phyloP scores from a whole-genome alignment of 2,888 invertebrate genomes.

The Drosophila dives region DNA sequence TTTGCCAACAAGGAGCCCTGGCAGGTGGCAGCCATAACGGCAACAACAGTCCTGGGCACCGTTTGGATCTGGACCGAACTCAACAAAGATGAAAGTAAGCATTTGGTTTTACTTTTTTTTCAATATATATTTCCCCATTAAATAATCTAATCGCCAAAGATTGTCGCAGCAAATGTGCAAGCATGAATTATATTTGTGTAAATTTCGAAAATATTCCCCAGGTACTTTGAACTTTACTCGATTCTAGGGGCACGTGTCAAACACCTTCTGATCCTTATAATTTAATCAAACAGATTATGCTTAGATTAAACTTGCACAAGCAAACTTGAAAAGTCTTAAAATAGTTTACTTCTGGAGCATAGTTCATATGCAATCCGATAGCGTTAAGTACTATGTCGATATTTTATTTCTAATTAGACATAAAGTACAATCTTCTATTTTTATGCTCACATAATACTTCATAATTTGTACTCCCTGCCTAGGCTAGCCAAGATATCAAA shows the following conservation, averaged over 20 bases:
- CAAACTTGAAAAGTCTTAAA: background rate
- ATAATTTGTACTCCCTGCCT: conserved; percentile 4
- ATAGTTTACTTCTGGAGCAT: conserved; percentile 1
- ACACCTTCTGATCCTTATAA: conserved; percentile 5
- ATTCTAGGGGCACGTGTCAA: background rate
- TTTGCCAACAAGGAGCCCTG: conserved; percentile 91
- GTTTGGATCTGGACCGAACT: conserved; percentile 91
- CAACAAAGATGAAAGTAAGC: conserved; percentile 90
- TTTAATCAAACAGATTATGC: conserved; percentile 22
- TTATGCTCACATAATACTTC: conserved; percentile 4
- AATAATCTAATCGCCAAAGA: conserved; percentile 43
- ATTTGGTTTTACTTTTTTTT: background rate
- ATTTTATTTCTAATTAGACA: background rate
- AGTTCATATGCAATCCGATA: conserved; percentile 13
- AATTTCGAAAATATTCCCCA: background rate
- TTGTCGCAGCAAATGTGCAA: background rate
- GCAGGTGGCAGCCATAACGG: conserved; percentile 92
- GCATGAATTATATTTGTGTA: background rate
- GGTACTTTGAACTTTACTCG: conserved; percentile 47
- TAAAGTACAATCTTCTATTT: background rate
- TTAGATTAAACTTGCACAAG: conserved; percentile 22
- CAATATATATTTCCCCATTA: conserved; percentile 5
- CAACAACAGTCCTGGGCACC: conserved; percentile 89
- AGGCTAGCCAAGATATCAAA: conserved; percentile 14
- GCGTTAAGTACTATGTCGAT: background rate